A percentile compares a stretch with the other conserved stretches of the same genome.
These are phyloP conservation scores for Martes martes DNA, from an alignment of 2,113 vertebrate species.

Conservation along the genomic window DNA sequence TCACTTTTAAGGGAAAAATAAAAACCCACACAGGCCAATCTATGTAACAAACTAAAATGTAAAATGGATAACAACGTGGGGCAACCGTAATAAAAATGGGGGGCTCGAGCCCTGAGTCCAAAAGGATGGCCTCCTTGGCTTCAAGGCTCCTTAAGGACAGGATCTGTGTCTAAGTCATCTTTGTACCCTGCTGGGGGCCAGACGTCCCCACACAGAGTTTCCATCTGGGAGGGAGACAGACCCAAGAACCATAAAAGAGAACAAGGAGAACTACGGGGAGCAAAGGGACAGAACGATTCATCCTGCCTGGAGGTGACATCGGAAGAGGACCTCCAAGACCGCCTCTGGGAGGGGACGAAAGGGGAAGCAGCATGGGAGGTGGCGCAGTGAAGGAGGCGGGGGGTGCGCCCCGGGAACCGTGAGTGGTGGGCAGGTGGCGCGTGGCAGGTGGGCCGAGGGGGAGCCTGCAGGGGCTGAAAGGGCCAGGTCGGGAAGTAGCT, in stretches of 20 bases:
- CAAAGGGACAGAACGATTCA: not conserved
- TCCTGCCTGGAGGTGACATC: not conserved
- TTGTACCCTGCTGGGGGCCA: not conserved
- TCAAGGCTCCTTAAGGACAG: not conserved
- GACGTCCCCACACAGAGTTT: not conserved
- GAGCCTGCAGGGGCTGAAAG: not conserved
- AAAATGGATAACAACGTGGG: not conserved
- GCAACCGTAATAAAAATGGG: not conserved
- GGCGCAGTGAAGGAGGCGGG: not conserved
- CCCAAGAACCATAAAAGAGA: not conserved
- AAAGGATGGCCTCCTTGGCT: not conserved
- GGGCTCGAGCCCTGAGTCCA: not conserved
- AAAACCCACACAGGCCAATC: not conserved
- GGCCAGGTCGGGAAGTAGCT: not conserved
- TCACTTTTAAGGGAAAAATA: not conserved
- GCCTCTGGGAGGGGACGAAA: not conserved
- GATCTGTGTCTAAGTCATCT: not conserved
- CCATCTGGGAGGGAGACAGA: not conserved
- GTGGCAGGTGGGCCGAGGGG: not conserved
- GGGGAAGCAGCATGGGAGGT: not conserved
- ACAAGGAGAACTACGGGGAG: not conserved
- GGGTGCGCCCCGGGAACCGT: not conserved
- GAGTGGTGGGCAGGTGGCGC: not conserved
- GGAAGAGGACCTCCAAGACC: not conserved
- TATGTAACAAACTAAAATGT: slow-evolving; percentile 1